phyloP scores from a whole-genome alignment of 2,113 vertebrate genomes.

The Tragelaphus buxtoni region DNA sequence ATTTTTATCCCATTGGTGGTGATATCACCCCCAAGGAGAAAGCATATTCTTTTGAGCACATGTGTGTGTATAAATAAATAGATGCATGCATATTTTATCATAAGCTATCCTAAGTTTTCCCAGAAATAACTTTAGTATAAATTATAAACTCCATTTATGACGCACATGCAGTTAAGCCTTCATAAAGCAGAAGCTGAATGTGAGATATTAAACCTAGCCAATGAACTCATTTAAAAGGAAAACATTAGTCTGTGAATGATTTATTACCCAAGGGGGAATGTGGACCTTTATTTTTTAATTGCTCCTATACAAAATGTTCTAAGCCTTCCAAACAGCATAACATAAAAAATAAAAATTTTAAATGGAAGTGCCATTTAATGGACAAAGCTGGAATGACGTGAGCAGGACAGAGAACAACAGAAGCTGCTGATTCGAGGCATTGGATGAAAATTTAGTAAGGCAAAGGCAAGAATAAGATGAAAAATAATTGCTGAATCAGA shows the following conservation, averaged over 20 bases:
- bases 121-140: neutral
- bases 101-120: neutral
- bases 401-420: accelerated
- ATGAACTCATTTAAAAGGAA: neutral
- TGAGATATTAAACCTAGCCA: neutral
- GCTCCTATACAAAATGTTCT: neutral
- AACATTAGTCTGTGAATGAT: neutral
- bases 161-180: neutral
- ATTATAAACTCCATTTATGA: neutral
- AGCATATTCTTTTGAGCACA: neutral
- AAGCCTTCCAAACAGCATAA: neutral
- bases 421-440: neutral
- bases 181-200: neutral
- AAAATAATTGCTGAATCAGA: neutral
- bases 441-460: no score
- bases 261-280: neutral
- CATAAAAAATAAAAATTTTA: neutral
- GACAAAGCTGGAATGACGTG: neutral
- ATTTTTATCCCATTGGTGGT: neutral
- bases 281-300: neutral
- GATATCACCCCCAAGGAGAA: neutral
- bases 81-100: neutral
- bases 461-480: neutral
- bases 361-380: neutral
- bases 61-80: neutral